Base-by-base conservation (phyloP, 2,113 vertebrate species). In the Mus pahari region DNA sequence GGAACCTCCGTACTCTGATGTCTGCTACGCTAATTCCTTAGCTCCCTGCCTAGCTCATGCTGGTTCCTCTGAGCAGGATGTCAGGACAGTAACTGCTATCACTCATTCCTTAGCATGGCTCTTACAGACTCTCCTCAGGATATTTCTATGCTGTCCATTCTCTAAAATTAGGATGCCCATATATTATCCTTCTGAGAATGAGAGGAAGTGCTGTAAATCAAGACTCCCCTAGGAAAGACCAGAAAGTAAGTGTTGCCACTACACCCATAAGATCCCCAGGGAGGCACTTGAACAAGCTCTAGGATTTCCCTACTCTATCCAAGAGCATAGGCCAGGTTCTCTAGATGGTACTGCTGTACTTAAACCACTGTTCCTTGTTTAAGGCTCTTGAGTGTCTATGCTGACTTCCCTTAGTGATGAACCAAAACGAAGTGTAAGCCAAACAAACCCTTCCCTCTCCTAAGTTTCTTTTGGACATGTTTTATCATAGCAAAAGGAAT, bases 21-120 rank as follows among this genome's bases (percentile, higher is more conserved):
- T 24, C 14, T 10, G 1, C 53, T 75, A 6, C 0, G 0, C 60
- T 39, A 4, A 33, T 39, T 12, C 16, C 28, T 26, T 12, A 58
- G 81, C 26, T n/a, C 1, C 1, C 31, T 3, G 5, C 20, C 45
- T 31, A 1, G 33, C 4, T 74, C 28, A 22, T 7, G 16, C 42
- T 24, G n/a, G 58, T 42, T 39, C 19, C 39, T 12, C 16, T 64
- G 1, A 0, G 31, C 58, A 50, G 73, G 89, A 36, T 7, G 2
- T 1, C 31, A 55, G 45, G n/a, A 19, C 58, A 83, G 13, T 9
- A n/a, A 24, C 42, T 45, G 28, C 33, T 55, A 22, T 33, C 7
- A 50, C 45, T 28, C 45, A 7, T 7, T n/a, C 42, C 75, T 73
- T 86, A 73, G 50, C 4, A 9, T 24, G 5, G 60, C n/a, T 42